phyloP scores from a whole-genome alignment of 2,888 invertebrate genomes.

The Teleogryllus oceanicus region DNA sequence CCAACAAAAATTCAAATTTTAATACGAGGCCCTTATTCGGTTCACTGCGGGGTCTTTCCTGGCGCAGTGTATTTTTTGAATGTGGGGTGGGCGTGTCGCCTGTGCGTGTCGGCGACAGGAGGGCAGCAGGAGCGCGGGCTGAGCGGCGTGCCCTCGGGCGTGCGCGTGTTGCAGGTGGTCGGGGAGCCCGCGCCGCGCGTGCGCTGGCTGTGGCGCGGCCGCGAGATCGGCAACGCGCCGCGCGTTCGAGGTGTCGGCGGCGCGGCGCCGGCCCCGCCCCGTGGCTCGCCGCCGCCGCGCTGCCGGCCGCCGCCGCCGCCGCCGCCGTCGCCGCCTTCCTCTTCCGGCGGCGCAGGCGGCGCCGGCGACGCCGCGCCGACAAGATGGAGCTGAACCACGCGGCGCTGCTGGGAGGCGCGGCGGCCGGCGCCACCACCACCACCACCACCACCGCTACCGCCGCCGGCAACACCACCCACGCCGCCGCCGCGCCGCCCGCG shows the following conservation, averaged over 20 bases:
- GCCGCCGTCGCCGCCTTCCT: neutral
- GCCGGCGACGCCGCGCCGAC: neutral
- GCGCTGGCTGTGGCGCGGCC: constrained; percentile 3
- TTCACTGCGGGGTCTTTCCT: no score
- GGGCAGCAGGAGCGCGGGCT: no score
- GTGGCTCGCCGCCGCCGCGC: neutral
- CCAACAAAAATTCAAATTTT: no score
- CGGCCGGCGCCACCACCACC: neutral
- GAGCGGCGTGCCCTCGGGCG: neutral
- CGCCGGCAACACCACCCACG: neutral
- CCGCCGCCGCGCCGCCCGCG: neutral
- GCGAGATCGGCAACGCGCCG: neutral
- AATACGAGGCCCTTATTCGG: no score
- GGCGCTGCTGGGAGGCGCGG: neutral
- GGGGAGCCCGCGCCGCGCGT: neutral
- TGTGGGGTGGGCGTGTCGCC: no score
- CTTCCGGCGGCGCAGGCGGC: neutral
- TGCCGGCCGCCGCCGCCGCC: neutral
- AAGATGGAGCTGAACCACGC: constrained; percentile 11
- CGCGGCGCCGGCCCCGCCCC: neutral
- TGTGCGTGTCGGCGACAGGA: no score
- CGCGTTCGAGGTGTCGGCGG: neutral
- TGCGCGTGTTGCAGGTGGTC: neutral
- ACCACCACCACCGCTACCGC: neutral
- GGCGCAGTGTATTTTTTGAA: no score